Percentiles rank a stretch among this genome's conserved stretches.
phyloP scores from a whole-genome alignment of 2,888 invertebrate genomes.

The Dryomyza anilis region DNA sequence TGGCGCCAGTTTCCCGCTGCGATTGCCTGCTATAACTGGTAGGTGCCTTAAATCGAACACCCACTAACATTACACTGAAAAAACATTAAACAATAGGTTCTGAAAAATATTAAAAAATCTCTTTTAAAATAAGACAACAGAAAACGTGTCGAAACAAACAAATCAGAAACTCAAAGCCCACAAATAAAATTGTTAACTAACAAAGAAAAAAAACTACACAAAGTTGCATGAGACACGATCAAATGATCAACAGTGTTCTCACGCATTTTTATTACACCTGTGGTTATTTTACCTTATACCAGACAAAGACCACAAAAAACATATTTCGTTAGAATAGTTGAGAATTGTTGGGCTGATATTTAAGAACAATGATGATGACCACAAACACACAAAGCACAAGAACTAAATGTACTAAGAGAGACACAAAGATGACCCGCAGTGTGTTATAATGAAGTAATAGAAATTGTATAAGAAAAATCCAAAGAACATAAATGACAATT shows the following conservation, averaged over 20 bases:
- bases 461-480: background rate
- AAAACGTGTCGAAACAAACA: background rate
- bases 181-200: background rate
- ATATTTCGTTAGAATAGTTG: too few species aligned
- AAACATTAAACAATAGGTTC: background rate
- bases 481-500: background rate
- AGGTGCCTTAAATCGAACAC: background rate
- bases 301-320: background rate
- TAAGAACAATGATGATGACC: background rate
- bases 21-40: background rate
- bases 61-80: background rate
- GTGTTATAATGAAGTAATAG: background rate
- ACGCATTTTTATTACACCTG: constrained; percentile 21
- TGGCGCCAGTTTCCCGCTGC: background rate
- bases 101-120: background rate
- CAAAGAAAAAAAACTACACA: too few species aligned
- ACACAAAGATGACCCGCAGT: background rate
- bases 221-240: constrained; percentile 8
- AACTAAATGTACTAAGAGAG: too few species aligned
- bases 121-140: background rate
- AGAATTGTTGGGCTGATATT: background rate
- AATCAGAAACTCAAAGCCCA: background rate
- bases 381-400: background rate
- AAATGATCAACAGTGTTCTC: constrained; percentile 15
- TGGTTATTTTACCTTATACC: background rate